Evolutionary conservation across 2,888 invertebrate genomes (phyloP).

Genomic region (Baronia brevicornis): DNA sequence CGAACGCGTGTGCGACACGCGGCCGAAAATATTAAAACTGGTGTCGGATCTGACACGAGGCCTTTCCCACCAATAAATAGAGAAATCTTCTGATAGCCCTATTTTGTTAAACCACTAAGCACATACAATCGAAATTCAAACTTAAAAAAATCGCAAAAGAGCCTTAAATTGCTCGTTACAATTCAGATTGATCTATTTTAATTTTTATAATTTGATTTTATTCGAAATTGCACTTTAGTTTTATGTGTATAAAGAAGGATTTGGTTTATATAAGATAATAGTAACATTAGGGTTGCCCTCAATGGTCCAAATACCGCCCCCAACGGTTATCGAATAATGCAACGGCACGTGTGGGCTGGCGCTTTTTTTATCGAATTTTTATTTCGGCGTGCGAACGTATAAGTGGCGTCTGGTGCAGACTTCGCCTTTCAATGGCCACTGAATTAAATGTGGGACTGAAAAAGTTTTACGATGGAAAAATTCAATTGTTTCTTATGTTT

Average conservation of each 20-base stretch:
- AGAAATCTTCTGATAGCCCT: conserved; percentile 57
- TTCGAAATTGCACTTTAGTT: conserved; percentile 22
- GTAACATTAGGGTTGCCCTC: conserved; percentile 60
- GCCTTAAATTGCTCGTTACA: no score
- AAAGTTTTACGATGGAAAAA: conserved; percentile 13
- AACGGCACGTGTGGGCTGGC: conserved; percentile 52
- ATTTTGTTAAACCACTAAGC: conserved; percentile 25
- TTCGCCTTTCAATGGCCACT: conserved; percentile 39
- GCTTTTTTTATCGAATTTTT: conserved; percentile 67
- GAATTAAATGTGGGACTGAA: conserved; percentile 21
- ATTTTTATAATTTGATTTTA: no score
- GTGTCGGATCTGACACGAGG: conserved; percentile 74
- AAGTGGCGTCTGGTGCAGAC: conserved; percentile 64
- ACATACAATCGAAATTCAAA: conserved; percentile 22
- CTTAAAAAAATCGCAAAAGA: no score
- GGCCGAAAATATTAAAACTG: conserved; percentile 72
- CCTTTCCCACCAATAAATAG: conserved; percentile 74
- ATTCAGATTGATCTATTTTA: no score
- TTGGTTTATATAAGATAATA: conserved; percentile 20
- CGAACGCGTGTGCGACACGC: conserved; percentile 55
- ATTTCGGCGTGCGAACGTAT: conserved; percentile 60
- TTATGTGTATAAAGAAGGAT: conserved; percentile 19
- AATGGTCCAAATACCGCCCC: conserved; percentile 65
- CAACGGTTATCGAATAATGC: conserved; percentile 73
- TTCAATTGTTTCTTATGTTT: conserved; percentile 8